Evolutionary conservation across 2,797 vertebrate genomes (phyloP).

Genomic region (Pangasius krempfi): DNA sequence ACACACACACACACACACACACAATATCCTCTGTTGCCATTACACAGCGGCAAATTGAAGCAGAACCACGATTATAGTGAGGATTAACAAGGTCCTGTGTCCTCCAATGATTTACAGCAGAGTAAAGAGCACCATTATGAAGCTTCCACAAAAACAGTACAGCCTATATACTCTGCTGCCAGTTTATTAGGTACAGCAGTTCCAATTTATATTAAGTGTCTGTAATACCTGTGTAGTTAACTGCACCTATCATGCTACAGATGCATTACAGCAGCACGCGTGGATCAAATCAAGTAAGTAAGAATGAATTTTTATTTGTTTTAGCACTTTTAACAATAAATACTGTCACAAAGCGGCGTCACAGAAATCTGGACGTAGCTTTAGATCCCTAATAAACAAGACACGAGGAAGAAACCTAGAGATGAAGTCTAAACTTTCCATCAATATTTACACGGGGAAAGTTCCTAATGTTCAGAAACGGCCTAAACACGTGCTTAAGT

Average conservation of each 20-base stretch:
- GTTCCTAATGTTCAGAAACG: background rate
- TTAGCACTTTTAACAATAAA: background rate
- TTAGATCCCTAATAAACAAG: background rate
- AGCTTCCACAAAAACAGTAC: background rate
- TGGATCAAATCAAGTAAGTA: background rate
- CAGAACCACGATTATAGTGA: background rate
- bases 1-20: slow-evolving; percentile 26
- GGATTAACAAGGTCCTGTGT: background rate
- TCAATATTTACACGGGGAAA: background rate
- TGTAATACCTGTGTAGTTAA: background rate
- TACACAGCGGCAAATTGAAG: background rate
- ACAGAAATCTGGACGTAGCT: background rate
- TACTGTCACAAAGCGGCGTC: background rate
- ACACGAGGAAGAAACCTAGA: background rate
- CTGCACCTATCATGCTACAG: background rate
- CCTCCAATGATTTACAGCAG: background rate
- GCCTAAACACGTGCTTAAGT: background rate
- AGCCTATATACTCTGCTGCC: background rate
- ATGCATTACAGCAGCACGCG: background rate
- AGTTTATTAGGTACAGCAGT: background rate
- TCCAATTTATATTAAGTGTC: background rate
- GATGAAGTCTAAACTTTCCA: background rate
- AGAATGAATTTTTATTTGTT: background rate
- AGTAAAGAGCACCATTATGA: background rate
- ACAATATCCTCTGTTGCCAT: background rate